Base-by-base conservation (phyloP, 2,797 vertebrate genomes). In the Capromys pilorides region DNA sequence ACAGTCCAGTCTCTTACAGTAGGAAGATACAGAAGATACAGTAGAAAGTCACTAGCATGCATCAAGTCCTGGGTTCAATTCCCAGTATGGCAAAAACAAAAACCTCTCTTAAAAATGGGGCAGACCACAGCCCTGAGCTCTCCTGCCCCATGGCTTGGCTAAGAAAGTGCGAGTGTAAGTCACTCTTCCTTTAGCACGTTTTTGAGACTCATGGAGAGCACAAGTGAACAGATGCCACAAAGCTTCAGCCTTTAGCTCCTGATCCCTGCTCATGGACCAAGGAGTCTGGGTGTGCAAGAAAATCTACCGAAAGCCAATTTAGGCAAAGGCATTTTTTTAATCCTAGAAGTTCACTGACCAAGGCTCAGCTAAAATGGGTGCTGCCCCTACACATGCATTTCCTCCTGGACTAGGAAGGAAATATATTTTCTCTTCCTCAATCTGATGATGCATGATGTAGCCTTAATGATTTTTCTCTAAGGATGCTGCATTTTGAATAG, bases 401-500 rank as follows among this genome's bases (percentile, higher is more conserved):
- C 45, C 85, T 90, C 57, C 28, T 81, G 33, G 78, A 91, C 51
- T 24, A 81, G 71, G 94, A 88, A 71, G 39, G 49, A 94, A 90
- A 75, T 92, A 59, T 21, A 5, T 54, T 91, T 94, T 92, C 69
- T 86, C 39, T 78, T 95, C 79, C 85, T 54, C 51, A 41, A 90
- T 41, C 36, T 64, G 75, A 88, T 95, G 91, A 83, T 81, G 90
- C 69, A 90, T 54, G 26, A 39, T 5, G 10, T 49, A 84, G 69
- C 36, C 67, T 93, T 95, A 96, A 92, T 33, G 90, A 95, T 6
- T 92, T 73, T 86, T 92, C 39, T 85, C 80, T 80, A 95, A 71
- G 62, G 36, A 90, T 86, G 75, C 86, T 45, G 39, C 16, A 86
- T 77, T 92, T n/a, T 80, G 75, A 93, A 95, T 13, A 90, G 90